Evolutionary conservation across 1,140 invertebrate genomes (phyloP).

Genomic region (Macrostomum lignano): DNA sequence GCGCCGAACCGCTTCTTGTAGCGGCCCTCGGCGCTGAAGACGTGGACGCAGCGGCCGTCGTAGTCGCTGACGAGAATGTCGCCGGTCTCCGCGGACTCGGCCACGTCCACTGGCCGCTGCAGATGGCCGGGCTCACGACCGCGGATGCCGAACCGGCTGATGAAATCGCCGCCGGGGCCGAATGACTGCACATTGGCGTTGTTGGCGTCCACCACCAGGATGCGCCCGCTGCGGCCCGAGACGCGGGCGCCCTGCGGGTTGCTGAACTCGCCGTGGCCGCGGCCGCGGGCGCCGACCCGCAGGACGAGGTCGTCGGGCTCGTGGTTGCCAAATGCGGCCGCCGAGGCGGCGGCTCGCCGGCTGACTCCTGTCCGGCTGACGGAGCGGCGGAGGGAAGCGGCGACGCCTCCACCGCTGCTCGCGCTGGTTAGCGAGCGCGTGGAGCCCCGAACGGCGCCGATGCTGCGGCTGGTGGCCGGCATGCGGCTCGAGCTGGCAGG

Average conservation of each 20-base stretch:
- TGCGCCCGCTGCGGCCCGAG: slow-evolving; percentile 19
- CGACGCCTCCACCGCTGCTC: too few relatives aligned
- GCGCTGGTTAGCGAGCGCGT: too few relatives aligned
- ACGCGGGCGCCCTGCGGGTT: slow-evolving; percentile 31
- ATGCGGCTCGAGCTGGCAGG: too few relatives aligned
- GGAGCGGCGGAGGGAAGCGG: too few relatives aligned
- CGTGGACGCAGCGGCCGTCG: background rate
- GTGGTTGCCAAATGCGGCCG: too few relatives aligned
- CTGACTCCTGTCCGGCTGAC: too few relatives aligned
- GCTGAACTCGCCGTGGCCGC: slow-evolving; percentile 33
- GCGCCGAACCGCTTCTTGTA: background rate
- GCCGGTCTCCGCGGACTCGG: slow-evolving; percentile 10
- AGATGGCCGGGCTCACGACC: slow-evolving; percentile 31
- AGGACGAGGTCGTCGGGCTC: slow-evolving; percentile 33
- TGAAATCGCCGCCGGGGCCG: slow-evolving; percentile 16
- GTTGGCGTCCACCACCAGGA: slow-evolving; percentile 34
- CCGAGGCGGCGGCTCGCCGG: too few relatives aligned
- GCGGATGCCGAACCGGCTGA: slow-evolving; percentile 28
- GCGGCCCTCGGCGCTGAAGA: slow-evolving; percentile 1
- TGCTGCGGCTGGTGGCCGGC: too few relatives aligned
- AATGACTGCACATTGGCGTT: slow-evolving; percentile 33
- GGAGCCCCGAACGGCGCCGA: too few relatives aligned
- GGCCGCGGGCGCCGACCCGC: slow-evolving; percentile 15
- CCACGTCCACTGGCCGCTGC: slow-evolving; percentile 33
- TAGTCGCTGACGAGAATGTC: slow-evolving; percentile 1